Evolutionary conservation across 2,888 invertebrate species (phyloP).

Genomic region (Amblyjoppa proteus): DNA sequence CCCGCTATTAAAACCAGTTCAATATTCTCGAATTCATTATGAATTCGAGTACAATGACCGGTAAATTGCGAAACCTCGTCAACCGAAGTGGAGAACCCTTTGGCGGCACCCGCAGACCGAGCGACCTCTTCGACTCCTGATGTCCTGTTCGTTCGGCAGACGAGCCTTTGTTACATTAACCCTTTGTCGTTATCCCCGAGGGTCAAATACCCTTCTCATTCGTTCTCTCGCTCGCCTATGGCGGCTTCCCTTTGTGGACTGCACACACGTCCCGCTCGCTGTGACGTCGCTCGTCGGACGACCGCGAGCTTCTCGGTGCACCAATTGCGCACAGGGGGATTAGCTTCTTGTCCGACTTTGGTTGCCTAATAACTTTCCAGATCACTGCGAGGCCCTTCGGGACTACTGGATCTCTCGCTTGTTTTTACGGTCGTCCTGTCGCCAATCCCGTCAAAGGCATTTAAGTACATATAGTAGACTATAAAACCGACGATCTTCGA

Average conservation of each 20-base stretch:
- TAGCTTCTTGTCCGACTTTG: constrained; percentile 44
- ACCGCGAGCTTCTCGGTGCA: not conserved
- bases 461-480: too few species aligned
- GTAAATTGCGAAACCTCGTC: constrained; percentile 15
- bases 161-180: constrained; percentile 75
- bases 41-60: not conserved
- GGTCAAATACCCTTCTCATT: constrained; percentile 55
- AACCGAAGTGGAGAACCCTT: constrained; percentile 1
- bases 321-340: constrained; percentile 29
- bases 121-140: constrained; percentile 48
- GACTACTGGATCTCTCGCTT: constrained; percentile 54
- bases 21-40: not conserved
- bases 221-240: constrained; percentile 13
- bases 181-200: constrained; percentile 69
- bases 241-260: not conserved
- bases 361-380: constrained; percentile 59
- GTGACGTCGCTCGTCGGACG: not conserved
- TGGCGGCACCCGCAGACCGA: not conserved
- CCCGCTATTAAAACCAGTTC: too few species aligned
- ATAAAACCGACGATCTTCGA: not conserved
- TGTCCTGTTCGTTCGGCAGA: constrained; percentile 65
- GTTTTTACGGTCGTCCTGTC: constrained; percentile 73
- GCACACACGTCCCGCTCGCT: not conserved
- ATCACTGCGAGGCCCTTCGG: constrained; percentile 70
- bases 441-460: constrained; percentile 1